phyloP scores from a whole-genome alignment of 2,888 invertebrate species.

The Sisyra nigra region DNA sequence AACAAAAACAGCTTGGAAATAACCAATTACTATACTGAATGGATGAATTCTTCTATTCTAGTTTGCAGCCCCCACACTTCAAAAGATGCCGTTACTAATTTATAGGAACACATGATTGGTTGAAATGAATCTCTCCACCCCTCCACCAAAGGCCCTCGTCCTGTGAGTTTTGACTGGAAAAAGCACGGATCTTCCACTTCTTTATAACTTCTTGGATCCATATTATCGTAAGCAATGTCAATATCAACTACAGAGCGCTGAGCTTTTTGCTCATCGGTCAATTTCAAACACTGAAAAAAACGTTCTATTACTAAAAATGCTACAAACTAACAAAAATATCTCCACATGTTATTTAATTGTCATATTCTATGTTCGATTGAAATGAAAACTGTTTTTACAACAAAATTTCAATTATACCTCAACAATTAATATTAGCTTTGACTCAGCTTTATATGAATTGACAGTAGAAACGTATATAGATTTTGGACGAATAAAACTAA shows the following conservation, averaged over 20 bases:
- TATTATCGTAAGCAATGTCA: conserved; percentile 79
- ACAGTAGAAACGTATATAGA: too few species aligned
- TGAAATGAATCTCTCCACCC: conserved; percentile 59
- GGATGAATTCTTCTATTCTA: conserved; percentile 74
- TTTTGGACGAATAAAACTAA: too few species aligned
- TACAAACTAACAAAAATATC: not conserved
- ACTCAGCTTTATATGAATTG: too few species aligned
- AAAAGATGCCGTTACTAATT: conserved; percentile 70
- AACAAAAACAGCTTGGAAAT: not conserved
- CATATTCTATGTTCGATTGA: too few species aligned
- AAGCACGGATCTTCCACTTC: conserved; percentile 75
- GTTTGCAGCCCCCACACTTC: conserved; percentile 90
- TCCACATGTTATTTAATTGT: not conserved
- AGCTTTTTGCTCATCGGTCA: conserved; percentile 55
- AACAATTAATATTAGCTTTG: too few species aligned
- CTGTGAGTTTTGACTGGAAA: conserved; percentile 68
- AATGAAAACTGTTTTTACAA: not conserved
- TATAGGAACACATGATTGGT: conserved; percentile 91
- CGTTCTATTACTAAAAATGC: not conserved
- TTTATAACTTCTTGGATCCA: conserved; percentile 75
- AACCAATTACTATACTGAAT: conserved; percentile 40
- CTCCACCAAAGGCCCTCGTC: conserved; percentile 67
- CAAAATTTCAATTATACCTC: too few species aligned
- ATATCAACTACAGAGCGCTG: conserved; percentile 59
- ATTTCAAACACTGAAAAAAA: conserved; percentile 49